A percentile compares a stretch with the other conserved stretches of the same genome.
phyloP scores from a whole-genome alignment of 2,888 invertebrate genomes.

The Elmis aenea region DNA sequence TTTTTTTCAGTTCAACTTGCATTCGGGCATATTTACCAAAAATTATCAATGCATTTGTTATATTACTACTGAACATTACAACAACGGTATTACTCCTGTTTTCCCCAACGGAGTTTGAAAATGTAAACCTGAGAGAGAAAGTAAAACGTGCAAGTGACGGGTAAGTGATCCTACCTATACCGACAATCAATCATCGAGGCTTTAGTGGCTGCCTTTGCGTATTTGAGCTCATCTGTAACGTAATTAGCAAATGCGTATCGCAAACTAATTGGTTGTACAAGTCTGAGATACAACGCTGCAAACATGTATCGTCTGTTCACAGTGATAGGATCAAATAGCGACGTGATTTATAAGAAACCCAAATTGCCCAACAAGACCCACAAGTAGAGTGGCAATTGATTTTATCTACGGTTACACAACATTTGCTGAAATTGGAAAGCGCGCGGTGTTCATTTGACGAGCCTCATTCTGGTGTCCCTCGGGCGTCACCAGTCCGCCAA shows the following conservation, averaged over 20 bases:
- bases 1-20: no score
- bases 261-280: conserved; percentile 1
- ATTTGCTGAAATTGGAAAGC: conserved; percentile 38
- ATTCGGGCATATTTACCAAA: no score
- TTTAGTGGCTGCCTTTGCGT: conserved; percentile 25
- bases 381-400: conserved; percentile 37
- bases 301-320: not conserved
- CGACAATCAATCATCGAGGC: conserved; percentile 34
- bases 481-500: conserved; percentile 22
- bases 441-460: conserved; percentile 30
- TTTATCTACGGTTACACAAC: conserved; percentile 37
- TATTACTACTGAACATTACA: no score
- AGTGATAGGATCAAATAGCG: conserved; percentile 28
- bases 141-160: conserved; percentile 26
- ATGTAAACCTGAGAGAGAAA: conserved; percentile 17
- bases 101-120: no score
- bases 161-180: conserved; percentile 27
- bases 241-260: conserved; percentile 28
- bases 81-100: no score
- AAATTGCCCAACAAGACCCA: conserved; percentile 31
- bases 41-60: no score
- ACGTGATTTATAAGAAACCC: conserved; percentile 35
- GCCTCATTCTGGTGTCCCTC: conserved; percentile 24
- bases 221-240: conserved; percentile 19
- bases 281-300: conserved; percentile 1